These are phyloP conservation scores for Petrocephalus schoutedeni DNA, from an alignment of 2,797 vertebrate species.

Conservation along the genomic window DNA sequence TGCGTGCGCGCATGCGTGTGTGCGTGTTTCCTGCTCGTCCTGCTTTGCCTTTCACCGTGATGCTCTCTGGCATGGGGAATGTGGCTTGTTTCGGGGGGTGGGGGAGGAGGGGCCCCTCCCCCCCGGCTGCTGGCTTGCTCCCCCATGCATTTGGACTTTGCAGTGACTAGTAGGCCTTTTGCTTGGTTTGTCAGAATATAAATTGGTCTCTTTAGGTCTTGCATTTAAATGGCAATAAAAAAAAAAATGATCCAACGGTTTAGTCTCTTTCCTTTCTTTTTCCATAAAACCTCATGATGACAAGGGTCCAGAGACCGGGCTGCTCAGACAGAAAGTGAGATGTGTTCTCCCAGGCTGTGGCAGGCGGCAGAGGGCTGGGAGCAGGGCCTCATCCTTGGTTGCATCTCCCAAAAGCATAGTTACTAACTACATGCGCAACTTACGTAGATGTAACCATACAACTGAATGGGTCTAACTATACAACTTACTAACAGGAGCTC, in stretches of 20 bases:
- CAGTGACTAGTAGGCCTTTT: not conserved
- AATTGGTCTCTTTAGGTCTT: conserved; percentile 34
- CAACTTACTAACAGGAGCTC: no score
- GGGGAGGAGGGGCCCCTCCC: not conserved
- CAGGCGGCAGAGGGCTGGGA: not conserved
- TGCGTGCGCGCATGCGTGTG: not conserved
- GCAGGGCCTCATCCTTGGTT: not conserved
- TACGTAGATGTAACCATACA: no score
- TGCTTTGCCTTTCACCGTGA: not conserved
- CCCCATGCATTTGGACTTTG: not conserved
- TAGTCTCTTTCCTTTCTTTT: conserved; percentile 20
- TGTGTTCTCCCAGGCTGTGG: not conserved
- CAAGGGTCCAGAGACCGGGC: no score
- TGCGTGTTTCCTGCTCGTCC: not conserved
- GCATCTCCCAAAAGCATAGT: no score
- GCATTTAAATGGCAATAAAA: conserved; percentile 59
- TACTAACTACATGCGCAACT: no score
- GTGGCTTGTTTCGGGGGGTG: not conserved
- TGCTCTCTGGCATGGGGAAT: not conserved
- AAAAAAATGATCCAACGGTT: conserved; percentile 55
- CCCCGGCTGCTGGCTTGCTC: not conserved
- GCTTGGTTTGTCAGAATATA: conserved; percentile 20
- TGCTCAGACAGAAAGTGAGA: no score
- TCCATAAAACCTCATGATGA: not conserved
- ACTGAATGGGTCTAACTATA: no score